Percentiles rank a stretch among this genome's conserved stretches.
Conservation (phyloP, 2,113 vertebrate species). For the Hipposideros armiger region DNA sequence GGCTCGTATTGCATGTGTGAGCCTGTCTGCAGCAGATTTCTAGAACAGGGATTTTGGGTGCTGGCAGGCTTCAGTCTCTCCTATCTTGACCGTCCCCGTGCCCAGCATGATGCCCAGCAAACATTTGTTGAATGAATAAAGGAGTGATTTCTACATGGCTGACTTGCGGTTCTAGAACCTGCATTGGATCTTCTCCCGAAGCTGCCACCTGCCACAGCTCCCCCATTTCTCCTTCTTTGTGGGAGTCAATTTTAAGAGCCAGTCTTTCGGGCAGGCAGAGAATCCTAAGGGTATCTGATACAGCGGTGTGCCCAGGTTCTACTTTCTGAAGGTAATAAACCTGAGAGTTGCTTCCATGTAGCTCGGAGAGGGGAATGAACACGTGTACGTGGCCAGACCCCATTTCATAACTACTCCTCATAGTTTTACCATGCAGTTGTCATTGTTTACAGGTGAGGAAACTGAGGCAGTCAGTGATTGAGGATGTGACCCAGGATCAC, state of each 20-base stretch:
- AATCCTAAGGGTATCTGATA: background rate
- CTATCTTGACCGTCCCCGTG: background rate
- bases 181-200: fast-evolving
- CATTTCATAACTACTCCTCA: fast-evolving
- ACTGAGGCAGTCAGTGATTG: background rate
- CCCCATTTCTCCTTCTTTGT: background rate
- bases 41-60: background rate
- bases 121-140: background rate
- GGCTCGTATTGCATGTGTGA: background rate
- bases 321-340: background rate
- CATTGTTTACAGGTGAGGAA: background rate
- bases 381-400: fast-evolving
- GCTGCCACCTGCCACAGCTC: fast-evolving
- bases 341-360: background rate
- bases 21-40: no score
- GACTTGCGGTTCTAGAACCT: background rate
- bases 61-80: background rate
- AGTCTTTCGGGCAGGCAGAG: background rate
- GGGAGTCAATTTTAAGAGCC: background rate
- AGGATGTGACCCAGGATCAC: background rate
- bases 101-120: background rate
- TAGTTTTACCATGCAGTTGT: background rate
- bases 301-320: fast-evolving
- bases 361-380: background rate
- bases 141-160: background rate